Percentiles rank a stretch among this genome's conserved stretches.
Conservation (phyloP, 1,140 invertebrate genomes). For the Manduca sexta region DNA sequence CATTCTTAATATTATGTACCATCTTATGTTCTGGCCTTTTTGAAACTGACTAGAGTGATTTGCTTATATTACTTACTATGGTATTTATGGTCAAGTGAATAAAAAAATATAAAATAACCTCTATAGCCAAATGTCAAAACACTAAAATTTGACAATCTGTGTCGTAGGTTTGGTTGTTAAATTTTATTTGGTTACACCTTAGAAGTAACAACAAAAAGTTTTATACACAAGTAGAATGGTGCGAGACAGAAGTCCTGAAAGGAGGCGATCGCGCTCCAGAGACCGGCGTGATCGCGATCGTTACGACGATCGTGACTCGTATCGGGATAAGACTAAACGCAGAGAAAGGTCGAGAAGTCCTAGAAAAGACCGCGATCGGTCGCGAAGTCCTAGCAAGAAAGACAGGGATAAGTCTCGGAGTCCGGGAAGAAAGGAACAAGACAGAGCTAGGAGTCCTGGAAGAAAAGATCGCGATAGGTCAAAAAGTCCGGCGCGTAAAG, state of each 20-base stretch:
- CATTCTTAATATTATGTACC: too few species aligned
- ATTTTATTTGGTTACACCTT: not conserved
- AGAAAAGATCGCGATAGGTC: constrained; percentile 20
- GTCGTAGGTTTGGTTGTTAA: too few species aligned
- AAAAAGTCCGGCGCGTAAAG: constrained; percentile 36
- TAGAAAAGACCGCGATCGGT: constrained; percentile 36
- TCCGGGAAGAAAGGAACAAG: constrained; percentile 34
- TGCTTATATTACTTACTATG: too few species aligned
- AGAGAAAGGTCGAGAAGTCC: constrained; percentile 48
- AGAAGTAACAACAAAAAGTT: not conserved
- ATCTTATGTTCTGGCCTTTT: too few species aligned
- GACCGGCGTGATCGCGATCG: constrained; percentile 55
- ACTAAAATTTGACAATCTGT: too few species aligned
- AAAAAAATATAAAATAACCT: too few species aligned
- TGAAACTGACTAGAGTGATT: too few species aligned
- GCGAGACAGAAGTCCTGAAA: constrained; percentile 50
- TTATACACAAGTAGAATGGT: constrained; percentile 30
- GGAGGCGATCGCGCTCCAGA: constrained; percentile 53
- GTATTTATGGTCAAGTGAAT: too few species aligned
- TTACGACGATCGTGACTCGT: constrained; percentile 51
- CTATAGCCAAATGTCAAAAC: too few species aligned
- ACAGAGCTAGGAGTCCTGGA: constrained; percentile 31
- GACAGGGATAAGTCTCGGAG: constrained; percentile 37
- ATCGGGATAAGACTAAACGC: constrained; percentile 57
- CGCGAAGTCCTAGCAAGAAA: constrained; percentile 22